Percentiles rank a stretch among this genome's conserved stretches.
These are phyloP conservation scores for Nymphicus hollandicus DNA, from an alignment of 2,113 vertebrate genomes.

Conservation along the genomic window DNA sequence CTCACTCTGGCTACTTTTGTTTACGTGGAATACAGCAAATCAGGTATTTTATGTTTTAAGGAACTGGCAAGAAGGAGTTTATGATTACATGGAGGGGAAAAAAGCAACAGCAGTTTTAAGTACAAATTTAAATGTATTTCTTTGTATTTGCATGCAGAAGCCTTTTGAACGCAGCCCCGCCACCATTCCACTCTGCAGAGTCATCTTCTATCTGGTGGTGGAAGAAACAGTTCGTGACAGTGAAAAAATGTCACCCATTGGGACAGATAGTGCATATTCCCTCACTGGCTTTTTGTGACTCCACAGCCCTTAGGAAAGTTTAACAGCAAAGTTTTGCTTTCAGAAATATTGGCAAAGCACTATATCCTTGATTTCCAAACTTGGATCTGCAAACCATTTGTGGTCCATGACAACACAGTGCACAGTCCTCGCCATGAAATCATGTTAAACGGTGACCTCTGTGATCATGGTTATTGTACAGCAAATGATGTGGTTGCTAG, in stretches of 20 bases:
- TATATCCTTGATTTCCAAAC: not conserved
- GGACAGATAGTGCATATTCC: not conserved
- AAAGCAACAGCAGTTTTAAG: not conserved
- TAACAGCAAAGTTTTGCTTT: not conserved
- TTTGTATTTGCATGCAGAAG: not conserved
- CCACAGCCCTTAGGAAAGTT: not conserved
- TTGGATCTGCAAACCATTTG: constrained; percentile 19
- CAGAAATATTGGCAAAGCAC: not conserved
- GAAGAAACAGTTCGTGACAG: not conserved
- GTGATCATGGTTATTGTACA: not conserved
- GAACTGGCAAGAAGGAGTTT: not conserved
- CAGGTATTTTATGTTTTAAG: not conserved
- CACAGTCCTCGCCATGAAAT: not conserved
- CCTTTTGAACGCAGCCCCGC: not conserved
- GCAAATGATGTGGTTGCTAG: not conserved
- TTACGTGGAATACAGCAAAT: not conserved
- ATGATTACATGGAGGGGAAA: not conserved
- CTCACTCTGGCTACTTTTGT: not conserved
- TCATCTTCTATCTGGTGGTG: not conserved
- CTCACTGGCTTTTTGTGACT: not conserved
- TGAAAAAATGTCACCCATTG: not conserved
- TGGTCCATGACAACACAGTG: not conserved
- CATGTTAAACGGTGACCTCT: not conserved
- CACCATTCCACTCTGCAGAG: not conserved
- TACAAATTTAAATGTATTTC: not conserved